These are phyloP conservation scores for Syrista parreyssii DNA, from an alignment of 2,888 invertebrate genomes.

Conservation along the genomic window DNA sequence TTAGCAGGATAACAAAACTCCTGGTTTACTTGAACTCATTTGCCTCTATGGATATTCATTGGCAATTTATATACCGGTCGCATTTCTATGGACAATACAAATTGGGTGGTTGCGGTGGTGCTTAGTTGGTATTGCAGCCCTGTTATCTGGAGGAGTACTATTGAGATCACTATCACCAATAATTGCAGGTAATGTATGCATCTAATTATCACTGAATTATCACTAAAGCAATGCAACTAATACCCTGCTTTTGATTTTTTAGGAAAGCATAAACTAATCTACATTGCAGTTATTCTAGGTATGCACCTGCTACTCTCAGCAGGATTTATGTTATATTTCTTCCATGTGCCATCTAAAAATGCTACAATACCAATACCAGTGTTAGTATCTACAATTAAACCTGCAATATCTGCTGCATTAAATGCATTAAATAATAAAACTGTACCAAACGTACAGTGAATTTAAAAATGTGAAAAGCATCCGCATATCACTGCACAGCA, in stretches of 20 bases:
- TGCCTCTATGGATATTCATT: slow-evolving; percentile 97
- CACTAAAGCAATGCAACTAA: background rate
- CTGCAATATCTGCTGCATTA: background rate
- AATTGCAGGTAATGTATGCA: slow-evolving; percentile 63
- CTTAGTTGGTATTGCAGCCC: slow-evolving; percentile 83
- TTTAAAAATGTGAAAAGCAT: slow-evolving; percentile 2
- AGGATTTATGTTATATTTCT: slow-evolving; percentile 88
- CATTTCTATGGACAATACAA: slow-evolving; percentile 92
- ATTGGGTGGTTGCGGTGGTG: slow-evolving; percentile 87
- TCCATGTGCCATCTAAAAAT: slow-evolving; percentile 70
- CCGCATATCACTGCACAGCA: background rate
- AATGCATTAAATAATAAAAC: background rate
- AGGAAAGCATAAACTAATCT: slow-evolving; percentile 72
- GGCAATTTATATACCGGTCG: slow-evolving; percentile 92
- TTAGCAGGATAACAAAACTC: slow-evolving; percentile 14
- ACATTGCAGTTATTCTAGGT: slow-evolving; percentile 76
- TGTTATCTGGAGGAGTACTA: slow-evolving; percentile 87
- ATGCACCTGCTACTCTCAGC: slow-evolving; percentile 86
- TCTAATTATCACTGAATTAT: background rate
- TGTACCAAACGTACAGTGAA: background rate
- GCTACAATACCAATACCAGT: background rate
- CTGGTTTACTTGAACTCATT: slow-evolving; percentile 85
- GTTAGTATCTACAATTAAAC: background rate
- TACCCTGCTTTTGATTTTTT: background rate
- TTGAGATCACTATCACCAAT: slow-evolving; percentile 86